These are phyloP conservation scores for Pangasius larnaudii DNA, from an alignment of 2,797 vertebrate genomes.

Conservation along the genomic window DNA sequence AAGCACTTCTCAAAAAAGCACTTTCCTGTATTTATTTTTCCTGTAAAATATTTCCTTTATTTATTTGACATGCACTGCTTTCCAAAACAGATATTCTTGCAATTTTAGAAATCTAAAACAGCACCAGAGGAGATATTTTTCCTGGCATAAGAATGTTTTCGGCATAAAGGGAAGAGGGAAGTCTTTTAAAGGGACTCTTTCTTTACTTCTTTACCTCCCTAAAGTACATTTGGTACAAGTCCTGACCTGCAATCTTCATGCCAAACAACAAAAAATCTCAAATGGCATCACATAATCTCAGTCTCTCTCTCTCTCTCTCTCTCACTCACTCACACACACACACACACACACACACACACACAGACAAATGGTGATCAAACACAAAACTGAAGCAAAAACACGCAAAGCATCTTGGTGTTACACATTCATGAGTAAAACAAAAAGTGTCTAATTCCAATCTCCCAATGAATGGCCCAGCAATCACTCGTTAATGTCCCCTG, in stretches of 20 bases:
- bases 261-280: conserved; percentile 14
- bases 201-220: conserved; percentile 28
- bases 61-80: not conserved
- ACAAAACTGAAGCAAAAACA: not conserved
- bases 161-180: not conserved
- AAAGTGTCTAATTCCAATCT: not conserved
- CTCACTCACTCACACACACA: conserved; percentile 52
- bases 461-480: conserved; percentile 12
- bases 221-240: conserved; percentile 4
- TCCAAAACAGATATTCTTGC: not conserved
- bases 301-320: not conserved
- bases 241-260: conserved; percentile 21
- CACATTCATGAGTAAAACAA: conserved; percentile 38
- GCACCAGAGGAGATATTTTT: not conserved
- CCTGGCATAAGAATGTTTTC: not conserved
- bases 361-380: not conserved
- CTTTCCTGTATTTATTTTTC: too few species aligned
- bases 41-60: too few species aligned
- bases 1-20: not conserved
- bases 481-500: not conserved
- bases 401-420: not conserved
- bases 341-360: conserved; percentile 41
- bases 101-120: not conserved
- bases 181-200: conserved; percentile 2
- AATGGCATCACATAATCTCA: not conserved